Base-by-base conservation (phyloP, 2,888 invertebrate species). In the Archaeoteleia sp. region DNA sequence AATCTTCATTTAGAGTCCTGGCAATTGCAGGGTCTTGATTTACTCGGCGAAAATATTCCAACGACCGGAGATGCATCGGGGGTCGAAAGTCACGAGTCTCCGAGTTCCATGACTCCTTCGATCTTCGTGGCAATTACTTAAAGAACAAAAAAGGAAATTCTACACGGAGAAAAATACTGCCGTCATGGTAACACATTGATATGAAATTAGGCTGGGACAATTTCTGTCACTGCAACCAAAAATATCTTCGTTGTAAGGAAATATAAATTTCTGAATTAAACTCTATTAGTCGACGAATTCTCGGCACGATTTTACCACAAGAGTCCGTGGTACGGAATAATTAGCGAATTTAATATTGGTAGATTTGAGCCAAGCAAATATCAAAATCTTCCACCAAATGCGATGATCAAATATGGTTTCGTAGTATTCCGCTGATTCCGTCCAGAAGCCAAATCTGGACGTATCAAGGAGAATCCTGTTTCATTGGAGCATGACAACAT, bases 1-100 rank as follows among this genome's bases (percentile, higher is more conserved):
- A 63, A 68, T 63, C 63, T 68, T 68, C 67, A 53, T 67, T 63
- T 68, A 58, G 42, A 27, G 46, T 48, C 48, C 46, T 2, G 32
- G 46, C 58, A 49, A 63, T 60, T 60, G 58, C 45, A 27, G 17
- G 13, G 49, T n/a, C 46, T 63, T 55, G 60, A 68, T 60, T 68
- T 58, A 63, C 48, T 60, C 27, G 37, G 34, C 8, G 46, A 39
- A 60, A 60, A 55, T 46, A 57, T 57, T 39, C 46, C 17, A 13
- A 12, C 23, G n/a, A 32, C 10, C 15, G 8, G 9, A 34, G 6
- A 8, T 20, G 13, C 6, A 12, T 32, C 5, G 5, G 5, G 20
- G 20, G 20, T 20, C 20, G 20, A 20, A 20, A 20, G 5, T 5
- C 23, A 10, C 5, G 23, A 23, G 2, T n/a, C 10, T 23, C 2